Base-by-base conservation (phyloP, 1,140 invertebrate species). In the Centruroides sculpturatus region DNA sequence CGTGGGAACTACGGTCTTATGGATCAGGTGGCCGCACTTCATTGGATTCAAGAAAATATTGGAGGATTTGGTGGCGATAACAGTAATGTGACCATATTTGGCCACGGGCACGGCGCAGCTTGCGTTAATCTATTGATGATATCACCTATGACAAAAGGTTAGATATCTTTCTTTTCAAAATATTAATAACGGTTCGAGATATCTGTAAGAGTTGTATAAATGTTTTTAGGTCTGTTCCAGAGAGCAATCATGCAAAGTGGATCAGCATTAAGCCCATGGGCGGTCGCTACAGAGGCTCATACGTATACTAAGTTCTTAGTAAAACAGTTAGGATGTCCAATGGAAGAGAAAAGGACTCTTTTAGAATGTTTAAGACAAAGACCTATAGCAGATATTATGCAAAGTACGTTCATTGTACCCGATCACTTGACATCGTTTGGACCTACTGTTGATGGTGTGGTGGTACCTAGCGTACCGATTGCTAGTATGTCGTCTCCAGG, bases 11-110 rank as follows among this genome's bases (percentile, higher is more conserved):
- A 71, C 47, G 71, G 71, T 35, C 61, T 72, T 7, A 70, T 72
- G 70, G 71, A 72, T 59, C 69, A 70, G 56, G 63, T 72, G 46
- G 71, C 70, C 9, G 69, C 67, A 12, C 47, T 41, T 41, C 41
- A 41, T 41, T 41, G 41, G 41, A 41, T 41, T 41, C 41, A 41
- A 41, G 41, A 41, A 72, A 94, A 95, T 72, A 90, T 95, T 41
- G 86, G 81, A 3, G 82, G 83, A 59, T 95, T 95, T 69, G 89
- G 89, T 12, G 92, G 92, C 1, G 92, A 98, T 76, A 81, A 87
- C 0, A 82, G 82, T 11, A 91, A 89, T 69, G 89, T 97, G n/a
- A 94, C 92, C 2, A 74, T 97, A 1, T 82, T 67, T 68, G 66
- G 56, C 74, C 70, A 36, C 67, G 58, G 35, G 69, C 53, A 47